Base-by-base conservation (phyloP, 1,140 invertebrate species). In the Pararge aegeria region DNA sequence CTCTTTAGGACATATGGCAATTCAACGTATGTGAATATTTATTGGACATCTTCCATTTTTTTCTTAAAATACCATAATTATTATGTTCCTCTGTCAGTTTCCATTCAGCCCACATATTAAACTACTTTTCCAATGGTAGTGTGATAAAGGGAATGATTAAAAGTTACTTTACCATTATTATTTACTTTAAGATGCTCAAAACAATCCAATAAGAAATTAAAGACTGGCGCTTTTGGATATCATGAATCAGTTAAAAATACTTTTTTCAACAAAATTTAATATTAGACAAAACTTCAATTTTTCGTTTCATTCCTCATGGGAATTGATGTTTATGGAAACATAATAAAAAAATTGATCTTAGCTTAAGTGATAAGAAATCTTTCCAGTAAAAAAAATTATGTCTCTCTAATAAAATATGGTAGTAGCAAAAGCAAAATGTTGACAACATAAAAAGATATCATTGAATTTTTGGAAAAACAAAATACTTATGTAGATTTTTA, bases 281-380 rank as follows among this genome's bases (percentile, higher is more conserved):
- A 78, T 77, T 74, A 65, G 60, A 64, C 73, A 61, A 66, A 73
- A 68, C 62, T 73, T 75, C 56, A 75, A 78, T 68, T 87, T 89
- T 89, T 89, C 87, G 87, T 89, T 89, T 89, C 87, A 86, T 89
- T 89, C 87, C 87, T 89, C 82, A 81, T 79, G 73, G 83, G 83
- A 89, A 89, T 80, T 82, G 61, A 86, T 89, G 83, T 87, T 76
- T 70, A 75, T 83, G 78, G 71, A 73, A 80, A 78, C 71, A 75
- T 79, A 77, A 76, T 75, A 60, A 77, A 78, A n/a, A 75, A 82
- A 75, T 79, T 74, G 80, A 87, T 73, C 77, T 86, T 86, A 89
- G 73, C 78, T 85, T 83, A 89, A 70, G 61, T 77, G 76, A 79
- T 78, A 66, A 64, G 70, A 59, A n/a, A 61, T 85, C 78, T 70